These are phyloP conservation scores for Palaemon carinicauda DNA, from an alignment of 1,140 invertebrate species.

Conservation along the genomic window DNA sequence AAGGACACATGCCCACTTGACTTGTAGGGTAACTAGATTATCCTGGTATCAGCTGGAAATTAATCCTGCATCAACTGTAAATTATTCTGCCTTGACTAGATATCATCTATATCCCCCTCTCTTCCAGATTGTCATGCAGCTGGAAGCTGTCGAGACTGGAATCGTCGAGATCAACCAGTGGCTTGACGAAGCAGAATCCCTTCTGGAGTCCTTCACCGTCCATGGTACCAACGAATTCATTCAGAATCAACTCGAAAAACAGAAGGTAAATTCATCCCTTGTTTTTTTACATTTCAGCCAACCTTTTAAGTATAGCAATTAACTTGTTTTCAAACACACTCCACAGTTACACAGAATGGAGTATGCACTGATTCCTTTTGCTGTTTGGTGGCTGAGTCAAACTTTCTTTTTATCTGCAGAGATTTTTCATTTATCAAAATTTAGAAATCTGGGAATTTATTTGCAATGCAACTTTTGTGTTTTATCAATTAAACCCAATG, in stretches of 20 bases:
- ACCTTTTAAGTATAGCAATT: background rate
- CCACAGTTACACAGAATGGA: too few species aligned
- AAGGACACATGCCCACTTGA: too few species aligned
- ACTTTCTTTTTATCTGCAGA: too few species aligned
- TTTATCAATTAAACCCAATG: too few species aligned
- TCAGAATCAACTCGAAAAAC: conserved; percentile 78
- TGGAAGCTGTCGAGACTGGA: conserved; percentile 87
- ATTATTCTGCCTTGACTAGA: too few species aligned
- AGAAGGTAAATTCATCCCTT: conserved; percentile 71
- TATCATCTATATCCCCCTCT: conserved; percentile 70
- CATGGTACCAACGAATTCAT: conserved; percentile 78
- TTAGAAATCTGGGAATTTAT: too few species aligned
- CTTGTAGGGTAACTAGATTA: too few species aligned
- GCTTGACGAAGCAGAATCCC: conserved; percentile 82
- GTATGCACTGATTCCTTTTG: too few species aligned
- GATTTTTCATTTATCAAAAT: too few species aligned
- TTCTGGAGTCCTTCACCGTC: conserved; percentile 73
- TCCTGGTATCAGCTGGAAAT: too few species aligned
- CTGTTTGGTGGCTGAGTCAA: too few species aligned
- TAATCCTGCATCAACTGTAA: background rate
- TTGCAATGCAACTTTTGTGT: too few species aligned
- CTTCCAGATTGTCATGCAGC: conserved; percentile 85
- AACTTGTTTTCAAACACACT: background rate
- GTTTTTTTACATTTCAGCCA: background rate
- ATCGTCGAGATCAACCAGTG: conserved; percentile 84